phyloP scores from a whole-genome alignment of 2,113 vertebrate species.

The Antechinus flavipes region DNA sequence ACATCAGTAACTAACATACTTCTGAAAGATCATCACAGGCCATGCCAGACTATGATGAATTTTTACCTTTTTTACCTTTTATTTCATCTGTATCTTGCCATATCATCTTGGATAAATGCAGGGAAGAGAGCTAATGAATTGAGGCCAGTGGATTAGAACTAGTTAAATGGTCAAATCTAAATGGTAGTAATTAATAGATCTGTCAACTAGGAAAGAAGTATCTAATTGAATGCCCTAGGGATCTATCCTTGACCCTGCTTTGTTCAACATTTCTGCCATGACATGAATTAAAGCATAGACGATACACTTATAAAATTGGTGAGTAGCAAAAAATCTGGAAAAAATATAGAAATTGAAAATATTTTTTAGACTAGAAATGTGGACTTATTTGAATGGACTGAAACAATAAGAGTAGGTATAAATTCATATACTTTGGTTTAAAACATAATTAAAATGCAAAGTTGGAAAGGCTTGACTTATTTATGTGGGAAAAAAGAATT shows the following conservation, averaged over 20 bases:
- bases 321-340: not conserved
- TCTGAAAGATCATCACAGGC: not conserved
- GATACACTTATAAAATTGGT: not conserved
- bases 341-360: not conserved
- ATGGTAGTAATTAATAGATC: not conserved
- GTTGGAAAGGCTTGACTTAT: not conserved
- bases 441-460: not conserved
- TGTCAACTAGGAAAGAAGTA: not conserved
- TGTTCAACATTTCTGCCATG: not conserved
- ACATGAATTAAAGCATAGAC: not conserved
- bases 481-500: not conserved
- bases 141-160: not conserved
- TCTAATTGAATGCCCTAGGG: not conserved
- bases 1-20: not conserved
- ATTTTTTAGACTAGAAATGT: not conserved
- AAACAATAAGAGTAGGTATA: not conserved
- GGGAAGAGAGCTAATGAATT: not conserved
- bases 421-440: not conserved
- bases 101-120: not conserved
- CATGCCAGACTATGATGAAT: not conserved
- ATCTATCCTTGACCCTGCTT: not conserved
- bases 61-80: not conserved
- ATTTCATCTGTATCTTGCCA: not conserved
- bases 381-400: not conserved
- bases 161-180: not conserved